Evolutionary conservation across 2,888 invertebrate species (phyloP), one percentile per base, ranked within the genome.

Genomic region (Barypeithes pellucidus): DNA sequence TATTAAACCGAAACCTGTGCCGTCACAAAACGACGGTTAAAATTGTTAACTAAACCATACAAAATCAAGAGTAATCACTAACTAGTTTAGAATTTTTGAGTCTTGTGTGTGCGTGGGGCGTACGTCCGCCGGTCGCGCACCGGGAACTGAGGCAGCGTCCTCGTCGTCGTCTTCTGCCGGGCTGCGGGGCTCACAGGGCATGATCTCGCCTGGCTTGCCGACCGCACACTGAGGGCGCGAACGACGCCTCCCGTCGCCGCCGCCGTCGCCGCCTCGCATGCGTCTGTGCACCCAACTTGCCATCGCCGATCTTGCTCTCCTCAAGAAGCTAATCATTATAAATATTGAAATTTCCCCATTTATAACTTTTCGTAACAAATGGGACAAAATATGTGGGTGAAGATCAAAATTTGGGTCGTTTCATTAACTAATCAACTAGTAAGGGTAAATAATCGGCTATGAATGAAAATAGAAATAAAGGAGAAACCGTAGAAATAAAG

Each of bases 161-260:
- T 82, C 82, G 81, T 82, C 84, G 81, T 83, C 82, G 79, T 82
- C 84, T 78, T 79, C 83, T 81, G 82, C 84, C 83, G 81, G 80
- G 79, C 81, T 77, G 77, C 84, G 84, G 80, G 82, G 83, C 82
- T 81, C 81, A 82, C 82, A 82, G 81, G 82, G 83, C 85, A 85
- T 85, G 84, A 84, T 85, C 84, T 83, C 84, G 85, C 83, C 84
- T 83, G 81, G 83, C 84, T 83, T 82, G 83, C 82, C 86, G 83
- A 85, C 84, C 85, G 85, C 85, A 84, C 84, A 86, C 86, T 86
- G 85, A 76, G 78, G 83, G 83, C 82, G 81, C 82, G 82, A 83
- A 82, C 82, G 82, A 81, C 78, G 80, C 79, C 82, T 82, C 79
- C 18, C 66, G 70, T 63, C 63, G 70, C 62, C 70, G 59, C 60